Evolutionary conservation across 1,140 invertebrate species (phyloP), one percentile per base, ranked within the genome.

Genomic region (Brachionus asplanchnoidis): DNA sequence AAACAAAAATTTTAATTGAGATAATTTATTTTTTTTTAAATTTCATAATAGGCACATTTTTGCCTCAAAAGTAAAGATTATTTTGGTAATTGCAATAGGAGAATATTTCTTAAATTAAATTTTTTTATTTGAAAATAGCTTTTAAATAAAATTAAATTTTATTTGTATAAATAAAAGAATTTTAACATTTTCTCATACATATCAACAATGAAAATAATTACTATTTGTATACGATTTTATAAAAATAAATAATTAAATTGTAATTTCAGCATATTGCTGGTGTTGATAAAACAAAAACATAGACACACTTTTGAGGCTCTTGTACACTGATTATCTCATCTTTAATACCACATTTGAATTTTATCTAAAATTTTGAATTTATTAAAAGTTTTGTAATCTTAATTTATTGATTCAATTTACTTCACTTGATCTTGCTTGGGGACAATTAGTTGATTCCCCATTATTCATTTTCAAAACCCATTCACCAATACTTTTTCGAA

Each of bases 221-320:
- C 3, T 36, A 36, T 36, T 36, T 36, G 6, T 36, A 7, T 36
- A 7, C 32, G 6, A 53, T 53, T 53, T 53, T 3, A 14, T 6
- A 53, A 14, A 14, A 53, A 53, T 36, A 32, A 11, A 66, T 17
- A 3, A 66, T 14, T 23, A 23, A n/a, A 26, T 36, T 26, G 4
- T 23, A 66, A 42, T 66, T 68, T 84, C n/a, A 84, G 32, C 82
- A 84, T 42, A 66, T 40, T 23, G 82, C 17, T 20, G 82, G 82
- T 20, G 82, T 84, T 14, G 14, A 28, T 53, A 84, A 56, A n/a
- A 20, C 8, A 70, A 73, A 68, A 26, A 53, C 23, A 46, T 84
- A 84, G 20, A 68, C 12, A n/a, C 82, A 84, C 20, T 68, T 84
- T 70, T 84, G 17, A 50, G 32, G 23, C 66, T 84, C 82, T 70